A percentile compares a stretch with the other conserved stretches of the same genome.
phyloP scores from a whole-genome alignment of 2,113 vertebrate genomes.

The Alosa alosa region DNA sequence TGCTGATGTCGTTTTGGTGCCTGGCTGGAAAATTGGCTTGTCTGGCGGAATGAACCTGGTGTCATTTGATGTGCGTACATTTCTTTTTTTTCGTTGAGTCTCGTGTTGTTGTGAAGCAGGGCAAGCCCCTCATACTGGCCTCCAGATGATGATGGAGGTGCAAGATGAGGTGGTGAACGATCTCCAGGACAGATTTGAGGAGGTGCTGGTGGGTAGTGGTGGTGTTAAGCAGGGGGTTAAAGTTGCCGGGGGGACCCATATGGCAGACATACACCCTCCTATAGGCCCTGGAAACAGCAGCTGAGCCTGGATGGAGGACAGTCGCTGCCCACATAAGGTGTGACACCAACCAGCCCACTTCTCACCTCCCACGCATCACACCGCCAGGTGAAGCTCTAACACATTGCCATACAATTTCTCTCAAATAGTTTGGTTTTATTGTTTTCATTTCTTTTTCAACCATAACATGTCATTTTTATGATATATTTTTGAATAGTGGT shows the following conservation, averaged over 20 bases:
- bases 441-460: neutral
- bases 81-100: neutral
- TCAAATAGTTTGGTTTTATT: neutral
- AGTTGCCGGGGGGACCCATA: neutral
- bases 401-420: neutral
- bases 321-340: neutral
- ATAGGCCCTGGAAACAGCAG: neutral
- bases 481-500: neutral
- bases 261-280: neutral
- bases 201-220: neutral
- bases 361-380: neutral
- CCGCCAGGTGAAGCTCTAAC: neutral
- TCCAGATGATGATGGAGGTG: neutral
- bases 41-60: neutral
- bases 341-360: neutral
- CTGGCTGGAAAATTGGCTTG: neutral
- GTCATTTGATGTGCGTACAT: neutral
- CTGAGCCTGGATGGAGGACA: neutral
- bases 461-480: neutral
- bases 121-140: neutral
- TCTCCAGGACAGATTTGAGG: neutral
- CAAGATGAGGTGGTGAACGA: neutral
- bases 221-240: neutral
- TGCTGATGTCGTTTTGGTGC: slow-evolving; percentile 15
- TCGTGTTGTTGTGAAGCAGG: neutral